phyloP scores from a whole-genome alignment of 2,113 vertebrate species.

The Charina bottae region DNA sequence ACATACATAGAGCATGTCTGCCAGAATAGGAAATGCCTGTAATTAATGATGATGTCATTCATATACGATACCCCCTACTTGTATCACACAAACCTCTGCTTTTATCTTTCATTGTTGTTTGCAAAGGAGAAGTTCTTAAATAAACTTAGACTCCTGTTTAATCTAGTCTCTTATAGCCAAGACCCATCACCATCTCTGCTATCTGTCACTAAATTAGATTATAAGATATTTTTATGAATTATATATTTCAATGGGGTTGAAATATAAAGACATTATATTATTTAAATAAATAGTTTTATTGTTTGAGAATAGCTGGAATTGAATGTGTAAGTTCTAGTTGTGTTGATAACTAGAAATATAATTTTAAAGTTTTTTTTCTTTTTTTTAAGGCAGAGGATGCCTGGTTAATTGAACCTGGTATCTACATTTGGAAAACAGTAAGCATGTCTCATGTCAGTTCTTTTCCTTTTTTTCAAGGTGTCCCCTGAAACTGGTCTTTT shows the following conservation, averaged over 20 bases:
- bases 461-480: conserved; percentile 14
- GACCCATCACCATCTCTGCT: not conserved
- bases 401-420: not conserved
- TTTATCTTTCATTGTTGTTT: not conserved
- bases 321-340: not conserved
- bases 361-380: not conserved
- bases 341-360: not conserved
- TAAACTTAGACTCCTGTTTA: not conserved
- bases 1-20: not conserved
- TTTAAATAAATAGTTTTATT: not conserved
- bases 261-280: not conserved
- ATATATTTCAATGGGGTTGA: not conserved
- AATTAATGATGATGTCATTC: not conserved
- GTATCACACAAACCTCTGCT: not conserved
- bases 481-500: not conserved
- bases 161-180: not conserved
- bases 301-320: not conserved
- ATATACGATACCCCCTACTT: not conserved
- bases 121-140: not conserved
- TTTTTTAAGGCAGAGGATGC: not conserved
- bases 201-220: not conserved
- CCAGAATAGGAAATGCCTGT: not conserved
- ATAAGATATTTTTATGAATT: not conserved
- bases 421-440: conserved; percentile 15
- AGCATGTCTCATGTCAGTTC: not conserved